A percentile compares a stretch with the other conserved stretches of the same genome.
These are phyloP conservation scores for Staurois parvus DNA, from an alignment of 2,797 vertebrate species.

Conservation along the genomic window DNA sequence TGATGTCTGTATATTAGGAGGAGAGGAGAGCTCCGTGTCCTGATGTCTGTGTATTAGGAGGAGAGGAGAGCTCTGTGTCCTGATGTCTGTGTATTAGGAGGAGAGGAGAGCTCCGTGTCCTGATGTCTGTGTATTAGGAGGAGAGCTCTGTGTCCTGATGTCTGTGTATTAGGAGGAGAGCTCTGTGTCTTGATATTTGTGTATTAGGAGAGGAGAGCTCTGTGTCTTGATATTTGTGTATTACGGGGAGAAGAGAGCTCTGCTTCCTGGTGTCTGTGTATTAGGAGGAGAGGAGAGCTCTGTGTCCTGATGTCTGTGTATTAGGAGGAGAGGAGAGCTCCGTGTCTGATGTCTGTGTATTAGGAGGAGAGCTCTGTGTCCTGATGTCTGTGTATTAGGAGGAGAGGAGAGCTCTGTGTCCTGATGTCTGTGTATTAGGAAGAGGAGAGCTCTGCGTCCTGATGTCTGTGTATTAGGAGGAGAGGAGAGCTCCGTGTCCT, in stretches of 20 bases:
- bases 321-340: no score
- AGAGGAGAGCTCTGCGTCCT: neutral
- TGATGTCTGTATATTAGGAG: constrained; percentile 12
- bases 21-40: neutral
- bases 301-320: no score
- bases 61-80: neutral
- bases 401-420: constrained; percentile 1
- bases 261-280: no score
- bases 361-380: neutral
- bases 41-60: constrained; percentile 12
- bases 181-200: no score
- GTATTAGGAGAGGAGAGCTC: no score
- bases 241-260: no score
- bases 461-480: no score
- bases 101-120: constrained; percentile 1
- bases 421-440: constrained; percentile 20
- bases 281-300: no score
- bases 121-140: constrained; percentile 36
- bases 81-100: constrained; percentile 12
- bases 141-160: constrained; percentile 8
- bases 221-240: no score
- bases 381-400: constrained; percentile 24
- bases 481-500: neutral
- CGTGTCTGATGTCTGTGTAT: no score
- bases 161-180: constrained; percentile 27